Evolutionary conservation across 2,797 vertebrate genomes (phyloP).

Genomic region (Taeniopygia guttata): DNA sequence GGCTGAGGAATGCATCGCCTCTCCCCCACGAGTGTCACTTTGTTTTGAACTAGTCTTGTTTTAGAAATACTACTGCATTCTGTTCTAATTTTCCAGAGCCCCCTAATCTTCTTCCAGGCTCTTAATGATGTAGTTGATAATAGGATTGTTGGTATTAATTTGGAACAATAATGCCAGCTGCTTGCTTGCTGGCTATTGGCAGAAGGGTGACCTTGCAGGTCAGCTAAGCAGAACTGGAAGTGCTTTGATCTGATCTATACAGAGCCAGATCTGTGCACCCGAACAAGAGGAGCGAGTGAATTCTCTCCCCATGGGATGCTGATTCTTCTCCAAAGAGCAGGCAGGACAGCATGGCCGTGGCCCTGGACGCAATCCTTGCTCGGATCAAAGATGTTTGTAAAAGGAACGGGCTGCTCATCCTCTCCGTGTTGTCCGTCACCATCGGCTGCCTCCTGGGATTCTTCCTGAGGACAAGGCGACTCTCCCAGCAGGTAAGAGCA

Average conservation of each 20-base stretch:
- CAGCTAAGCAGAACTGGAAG: constrained; percentile 65
- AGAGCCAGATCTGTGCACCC: constrained; percentile 47
- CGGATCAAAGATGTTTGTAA: constrained; percentile 91
- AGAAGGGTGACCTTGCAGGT: constrained; percentile 62
- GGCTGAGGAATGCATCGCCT: fast-evolving
- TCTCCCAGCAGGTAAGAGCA: constrained; percentile 91
- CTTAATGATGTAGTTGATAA: constrained; percentile 80
- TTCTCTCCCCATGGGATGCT: constrained; percentile 78
- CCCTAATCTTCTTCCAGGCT: constrained; percentile 91
- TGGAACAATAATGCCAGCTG: constrained; percentile 75
- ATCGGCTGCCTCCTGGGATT: constrained; percentile 96
- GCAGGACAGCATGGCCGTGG: constrained; percentile 82
- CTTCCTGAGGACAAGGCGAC: constrained; percentile 90
- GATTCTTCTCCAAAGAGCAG: constrained; percentile 55
- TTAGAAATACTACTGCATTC: constrained; percentile 68
- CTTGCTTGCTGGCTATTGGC: constrained; percentile 70
- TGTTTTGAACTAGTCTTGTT: constrained; percentile 50
- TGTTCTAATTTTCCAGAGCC: constrained; percentile 91
- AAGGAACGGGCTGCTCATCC: constrained; percentile 93
- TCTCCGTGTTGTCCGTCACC: constrained; percentile 93
- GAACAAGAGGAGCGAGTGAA: not conserved
- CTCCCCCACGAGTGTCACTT: not conserved
- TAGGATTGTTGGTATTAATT: constrained; percentile 80
- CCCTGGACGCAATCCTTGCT: constrained; percentile 83
- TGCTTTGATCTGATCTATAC: constrained; percentile 70